Evolutionary conservation across 2,797 vertebrate genomes (phyloP), one percentile per base, ranked within the genome.

Genomic region (Trichosurus vulpecula): DNA sequence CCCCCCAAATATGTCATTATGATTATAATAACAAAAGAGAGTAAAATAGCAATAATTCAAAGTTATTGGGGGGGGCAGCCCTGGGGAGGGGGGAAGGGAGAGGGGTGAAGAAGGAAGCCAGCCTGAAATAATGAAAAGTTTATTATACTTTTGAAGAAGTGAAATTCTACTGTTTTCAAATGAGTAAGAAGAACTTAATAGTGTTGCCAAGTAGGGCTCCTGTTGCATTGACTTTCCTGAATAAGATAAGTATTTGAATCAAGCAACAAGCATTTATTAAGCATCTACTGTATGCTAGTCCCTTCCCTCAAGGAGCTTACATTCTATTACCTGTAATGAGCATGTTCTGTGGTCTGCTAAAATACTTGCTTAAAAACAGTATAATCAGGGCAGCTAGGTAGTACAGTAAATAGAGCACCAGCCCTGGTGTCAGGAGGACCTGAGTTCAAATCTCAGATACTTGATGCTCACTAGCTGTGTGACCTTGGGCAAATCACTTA

Each of bases 121-220:
- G 6, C 52, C 81, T 51, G 51, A 29, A 95, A 92, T 47, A 87
- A 31, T 14, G 53, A 97, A 74, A 74, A 87, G 74, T 81, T 81
- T 81, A 47, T 81, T 74, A 22, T 74, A 8, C n/a, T 74, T 41
- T 81, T 25, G 19, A 94, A 95, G 81, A 92, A 93, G 41, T 51
- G 41, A 96, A 92, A 91, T 54, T 90, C 31, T 93, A 95, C 66
- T 96, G 66, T 74, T 94, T 96, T 96, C 95, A 96, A 95, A 92
- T 58, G 35, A 94, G 87, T 94, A 90, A 52, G 90, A 94, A 92
- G 94, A 96, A 98, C 97, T 90, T 74, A 92, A 92, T 52, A n/a
- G 30, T 41, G 93, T 52, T 52, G 66, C 90, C 90, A 93, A 94
- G 53, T 56, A 55, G 94, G 94, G 66, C 53, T 96, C 66, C 29